Conservation (phyloP, 2,888 invertebrate species). For the Epistrophella euchroma region DNA sequence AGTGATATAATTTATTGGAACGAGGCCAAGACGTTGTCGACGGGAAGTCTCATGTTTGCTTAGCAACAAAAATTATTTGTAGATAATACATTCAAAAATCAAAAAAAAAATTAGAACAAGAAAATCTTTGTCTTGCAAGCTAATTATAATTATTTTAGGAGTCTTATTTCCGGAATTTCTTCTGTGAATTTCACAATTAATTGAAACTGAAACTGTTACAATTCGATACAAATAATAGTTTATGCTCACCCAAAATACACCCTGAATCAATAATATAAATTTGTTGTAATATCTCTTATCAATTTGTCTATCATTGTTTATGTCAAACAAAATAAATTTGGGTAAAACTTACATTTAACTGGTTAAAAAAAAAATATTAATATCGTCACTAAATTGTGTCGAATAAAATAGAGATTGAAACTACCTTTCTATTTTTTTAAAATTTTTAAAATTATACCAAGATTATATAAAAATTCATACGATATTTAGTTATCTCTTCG, state of each 20-base stretch:
- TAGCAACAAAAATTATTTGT: constrained; percentile 8
- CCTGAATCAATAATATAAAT: background rate
- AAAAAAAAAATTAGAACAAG: background rate
- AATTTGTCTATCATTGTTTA: background rate
- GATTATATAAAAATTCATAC: too few relatives aligned
- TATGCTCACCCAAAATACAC: constrained; percentile 1
- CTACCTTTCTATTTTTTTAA: too few relatives aligned
- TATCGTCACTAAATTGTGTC: too few relatives aligned
- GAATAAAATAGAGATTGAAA: too few relatives aligned
- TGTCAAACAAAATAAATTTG: background rate
- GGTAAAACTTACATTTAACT: background rate
- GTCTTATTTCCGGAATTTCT: constrained; percentile 31
- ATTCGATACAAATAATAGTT: background rate
- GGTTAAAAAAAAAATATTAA: too few relatives aligned
- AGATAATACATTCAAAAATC: background rate
- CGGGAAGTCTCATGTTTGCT: constrained; percentile 30
- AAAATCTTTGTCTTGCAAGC: constrained; percentile 22
- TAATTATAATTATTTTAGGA: constrained; percentile 14
- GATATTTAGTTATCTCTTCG: background rate
- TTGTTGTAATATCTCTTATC: background rate
- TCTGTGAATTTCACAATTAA: constrained; percentile 26
- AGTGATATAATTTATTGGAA: constrained; percentile 25
- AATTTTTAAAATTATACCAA: too few relatives aligned
- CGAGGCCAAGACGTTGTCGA: constrained; percentile 23
- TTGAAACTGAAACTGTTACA: constrained; percentile 10